These are phyloP conservation scores for Cantharis flavilabris DNA, from an alignment of 2,888 invertebrate species.

Conservation along the genomic window DNA sequence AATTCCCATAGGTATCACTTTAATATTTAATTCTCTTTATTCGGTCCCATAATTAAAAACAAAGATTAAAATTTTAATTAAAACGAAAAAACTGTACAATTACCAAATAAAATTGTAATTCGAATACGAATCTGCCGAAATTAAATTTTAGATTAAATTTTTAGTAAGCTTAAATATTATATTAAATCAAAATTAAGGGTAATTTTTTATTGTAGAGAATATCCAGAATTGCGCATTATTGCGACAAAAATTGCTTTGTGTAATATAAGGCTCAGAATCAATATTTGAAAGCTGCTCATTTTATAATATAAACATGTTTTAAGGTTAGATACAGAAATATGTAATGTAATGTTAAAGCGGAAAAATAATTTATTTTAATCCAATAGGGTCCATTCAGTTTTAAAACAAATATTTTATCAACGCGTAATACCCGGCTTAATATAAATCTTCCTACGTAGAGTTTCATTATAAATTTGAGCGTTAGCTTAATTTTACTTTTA, in stretches of 20 bases:
- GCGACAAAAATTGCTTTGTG: not conserved
- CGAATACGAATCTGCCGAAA: not conserved
- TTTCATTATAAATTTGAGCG: constrained; percentile 12
- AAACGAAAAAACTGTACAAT: not conserved
- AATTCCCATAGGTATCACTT: not conserved
- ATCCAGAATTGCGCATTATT: not conserved
- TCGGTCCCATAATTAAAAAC: not conserved
- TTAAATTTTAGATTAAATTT: not conserved
- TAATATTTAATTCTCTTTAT: not conserved
- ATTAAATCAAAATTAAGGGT: not conserved
- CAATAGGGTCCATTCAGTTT: not conserved
- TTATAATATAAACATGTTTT: not conserved
- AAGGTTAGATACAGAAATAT: constrained; percentile 1
- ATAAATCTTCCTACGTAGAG: constrained; percentile 1
- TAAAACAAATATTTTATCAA: constrained; percentile 7
- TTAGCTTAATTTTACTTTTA: constrained; percentile 7
- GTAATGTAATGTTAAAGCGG: not conserved
- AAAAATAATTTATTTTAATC: constrained; percentile 4
- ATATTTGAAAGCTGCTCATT: not conserved
- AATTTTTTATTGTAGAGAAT: not conserved
- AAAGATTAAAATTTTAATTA: not conserved
- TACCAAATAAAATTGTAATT: not conserved
- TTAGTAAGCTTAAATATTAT: not conserved
- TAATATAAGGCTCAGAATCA: not conserved
- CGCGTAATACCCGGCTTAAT: constrained; percentile 4